These are phyloP conservation scores for Artibeus jamaicensis DNA, from an alignment of 2,797 vertebrate genomes.

Conservation along the genomic window DNA sequence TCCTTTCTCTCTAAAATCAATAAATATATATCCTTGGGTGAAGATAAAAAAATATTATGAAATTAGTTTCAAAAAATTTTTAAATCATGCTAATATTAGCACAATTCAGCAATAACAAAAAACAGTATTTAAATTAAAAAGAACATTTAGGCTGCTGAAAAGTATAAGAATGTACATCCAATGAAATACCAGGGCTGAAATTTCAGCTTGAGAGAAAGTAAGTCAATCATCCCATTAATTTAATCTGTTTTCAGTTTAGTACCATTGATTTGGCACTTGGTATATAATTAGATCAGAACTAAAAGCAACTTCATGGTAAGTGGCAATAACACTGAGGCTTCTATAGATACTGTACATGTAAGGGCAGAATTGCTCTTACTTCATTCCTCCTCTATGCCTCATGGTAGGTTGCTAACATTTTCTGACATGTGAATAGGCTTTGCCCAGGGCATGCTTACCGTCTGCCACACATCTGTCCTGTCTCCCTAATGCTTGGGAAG, in stretches of 20 bases:
- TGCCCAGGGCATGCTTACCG: not conserved
- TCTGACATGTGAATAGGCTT: not conserved
- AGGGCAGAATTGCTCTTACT: not conserved
- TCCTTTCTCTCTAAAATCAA: not conserved
- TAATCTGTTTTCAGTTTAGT: conserved; percentile 26
- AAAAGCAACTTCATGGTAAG: not conserved
- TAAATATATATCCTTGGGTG: not conserved
- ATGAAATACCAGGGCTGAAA: not conserved
- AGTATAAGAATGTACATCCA: not conserved
- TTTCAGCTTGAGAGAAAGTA: conserved; percentile 30
- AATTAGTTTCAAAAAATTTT: not conserved
- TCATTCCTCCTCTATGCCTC: not conserved
- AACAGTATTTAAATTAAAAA: conserved; percentile 35
- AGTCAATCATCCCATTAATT: not conserved
- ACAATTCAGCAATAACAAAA: conserved; percentile 2
- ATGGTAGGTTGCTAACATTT: not conserved
- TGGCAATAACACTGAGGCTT: not conserved
- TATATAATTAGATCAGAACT: not conserved
- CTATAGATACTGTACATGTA: not conserved
- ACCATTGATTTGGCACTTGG: not conserved
- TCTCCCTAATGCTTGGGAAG: not conserved
- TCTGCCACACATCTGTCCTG: not conserved
- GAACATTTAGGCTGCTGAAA: not conserved
- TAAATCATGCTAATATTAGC: conserved; percentile 27
- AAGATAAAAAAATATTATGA: not conserved